A percentile compares a stretch with the other conserved stretches of the same genome.
Evolutionary conservation across 2,888 invertebrate genomes (phyloP).

Genomic region (Dryomyza anilis): DNA sequence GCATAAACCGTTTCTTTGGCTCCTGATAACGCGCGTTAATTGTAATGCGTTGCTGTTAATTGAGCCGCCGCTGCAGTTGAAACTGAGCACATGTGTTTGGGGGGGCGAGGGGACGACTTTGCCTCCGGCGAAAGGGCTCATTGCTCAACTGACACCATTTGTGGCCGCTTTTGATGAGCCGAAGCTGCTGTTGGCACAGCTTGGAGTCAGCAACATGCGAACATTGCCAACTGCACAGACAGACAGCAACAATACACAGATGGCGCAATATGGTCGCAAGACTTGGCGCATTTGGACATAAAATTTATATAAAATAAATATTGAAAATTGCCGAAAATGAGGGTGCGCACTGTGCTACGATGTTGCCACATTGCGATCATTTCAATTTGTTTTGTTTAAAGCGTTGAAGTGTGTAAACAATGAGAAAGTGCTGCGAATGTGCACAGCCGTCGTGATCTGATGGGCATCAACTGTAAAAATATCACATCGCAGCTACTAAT

Average conservation of each 20-base stretch:
- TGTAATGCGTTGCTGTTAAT: too few species aligned
- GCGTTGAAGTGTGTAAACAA: conserved; percentile 10
- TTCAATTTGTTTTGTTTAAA: conserved; percentile 1
- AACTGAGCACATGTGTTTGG: too few species aligned
- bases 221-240: not conserved
- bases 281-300: not conserved
- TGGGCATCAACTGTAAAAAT: not conserved
- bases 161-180: conserved; percentile 1
- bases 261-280: conserved; percentile 11
- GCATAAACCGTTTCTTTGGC: too few species aligned
- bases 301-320: too few species aligned
- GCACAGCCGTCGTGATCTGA: too few species aligned
- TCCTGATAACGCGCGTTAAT: too few species aligned
- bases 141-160: conserved; percentile 4
- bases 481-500: too few species aligned
- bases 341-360: too few species aligned
- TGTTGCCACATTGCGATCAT: too few species aligned
- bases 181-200: not conserved
- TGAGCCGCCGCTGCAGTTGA: too few species aligned
- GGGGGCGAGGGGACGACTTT: not conserved
- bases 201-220: not conserved
- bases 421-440: conserved; percentile 1
- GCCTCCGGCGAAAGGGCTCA: not conserved
- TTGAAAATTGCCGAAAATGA: not conserved
- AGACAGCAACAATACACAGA: not conserved